phyloP scores from a whole-genome alignment of 1,140 invertebrate species.

The Drosophila lacertosa region DNA sequence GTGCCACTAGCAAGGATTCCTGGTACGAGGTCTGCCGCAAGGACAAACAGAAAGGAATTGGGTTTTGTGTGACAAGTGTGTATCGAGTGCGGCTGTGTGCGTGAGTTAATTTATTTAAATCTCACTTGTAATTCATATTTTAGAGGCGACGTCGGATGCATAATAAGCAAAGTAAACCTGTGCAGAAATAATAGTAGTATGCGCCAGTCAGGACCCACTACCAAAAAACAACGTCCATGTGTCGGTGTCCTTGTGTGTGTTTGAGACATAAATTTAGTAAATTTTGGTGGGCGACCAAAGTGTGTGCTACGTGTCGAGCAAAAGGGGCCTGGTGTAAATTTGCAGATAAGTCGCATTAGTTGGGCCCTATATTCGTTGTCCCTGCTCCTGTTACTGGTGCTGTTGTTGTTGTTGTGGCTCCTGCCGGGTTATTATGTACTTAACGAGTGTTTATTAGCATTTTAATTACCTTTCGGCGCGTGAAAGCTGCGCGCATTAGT shows the following conservation, averaged over 20 bases:
- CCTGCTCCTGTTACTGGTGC: not conserved
- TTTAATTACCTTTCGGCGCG: slow-evolving; percentile 80
- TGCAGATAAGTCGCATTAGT: slow-evolving; percentile 80
- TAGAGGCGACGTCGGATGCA: slow-evolving; percentile 58
- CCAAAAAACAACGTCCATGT: slow-evolving; percentile 25
- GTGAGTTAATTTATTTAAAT: slow-evolving; percentile 78
- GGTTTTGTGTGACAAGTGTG: slow-evolving; percentile 16
- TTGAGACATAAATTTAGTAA: slow-evolving; percentile 77
- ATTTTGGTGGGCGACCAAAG: slow-evolving; percentile 54
- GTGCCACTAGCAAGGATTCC: slow-evolving; percentile 13
- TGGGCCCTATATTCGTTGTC: slow-evolving; percentile 46
- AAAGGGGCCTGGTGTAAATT: slow-evolving; percentile 69
- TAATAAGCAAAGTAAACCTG: slow-evolving; percentile 63
- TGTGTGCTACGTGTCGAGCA: slow-evolving; percentile 47
- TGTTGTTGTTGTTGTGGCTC: slow-evolving; percentile 24
- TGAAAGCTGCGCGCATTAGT: slow-evolving; percentile 78
- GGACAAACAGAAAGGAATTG: slow-evolving; percentile 1
- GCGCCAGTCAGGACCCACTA: not conserved
- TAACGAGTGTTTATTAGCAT: slow-evolving; percentile 82
- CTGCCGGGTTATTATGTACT: slow-evolving; percentile 74
- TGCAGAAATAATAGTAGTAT: slow-evolving; percentile 1
- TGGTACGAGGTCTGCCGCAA: slow-evolving; percentile 31
- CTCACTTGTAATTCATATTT: slow-evolving; percentile 80
- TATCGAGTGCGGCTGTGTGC: slow-evolving; percentile 16
- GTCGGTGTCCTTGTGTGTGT: slow-evolving; percentile 41